These are phyloP conservation scores for Dendrolimus houi DNA, from an alignment of 2,888 invertebrate genomes.

Conservation along the genomic window DNA sequence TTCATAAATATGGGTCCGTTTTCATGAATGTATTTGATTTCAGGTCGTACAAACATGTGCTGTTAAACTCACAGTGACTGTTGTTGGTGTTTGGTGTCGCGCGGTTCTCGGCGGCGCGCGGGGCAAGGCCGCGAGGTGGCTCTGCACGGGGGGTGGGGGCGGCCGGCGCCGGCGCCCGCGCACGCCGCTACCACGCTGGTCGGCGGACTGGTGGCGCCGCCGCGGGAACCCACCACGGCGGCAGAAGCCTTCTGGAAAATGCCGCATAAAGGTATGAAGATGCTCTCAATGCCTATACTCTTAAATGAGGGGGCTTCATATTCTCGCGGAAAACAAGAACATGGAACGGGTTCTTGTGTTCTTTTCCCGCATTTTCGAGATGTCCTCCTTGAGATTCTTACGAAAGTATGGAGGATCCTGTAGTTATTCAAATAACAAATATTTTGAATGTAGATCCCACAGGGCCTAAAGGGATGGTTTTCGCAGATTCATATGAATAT, in stretches of 20 bases:
- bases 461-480: too few relatives aligned
- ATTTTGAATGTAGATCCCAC: too few relatives aligned
- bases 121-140: conserved; percentile 58
- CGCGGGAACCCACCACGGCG: conserved; percentile 83
- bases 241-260: conserved; percentile 89
- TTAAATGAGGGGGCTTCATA: too few relatives aligned
- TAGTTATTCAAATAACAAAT: too few relatives aligned
- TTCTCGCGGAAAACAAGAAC: too few relatives aligned
- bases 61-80: neutral
- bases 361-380: too few relatives aligned
- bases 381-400: too few relatives aligned
- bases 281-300: too few relatives aligned
- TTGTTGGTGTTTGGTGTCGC: conserved; percentile 1
- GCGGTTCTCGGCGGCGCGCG: conserved; percentile 27
- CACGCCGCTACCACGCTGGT: conserved; percentile 78
- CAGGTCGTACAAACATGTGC: neutral
- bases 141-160: conserved; percentile 78
- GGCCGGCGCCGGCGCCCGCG: conserved; percentile 76
- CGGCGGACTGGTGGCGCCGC: conserved; percentile 81
- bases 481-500: too few relatives aligned
- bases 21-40: neutral
- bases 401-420: too few relatives aligned
- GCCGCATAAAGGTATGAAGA: conserved; percentile 86
- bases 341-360: too few relatives aligned
- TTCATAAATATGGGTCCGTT: too few relatives aligned